phyloP scores from a whole-genome alignment of 2,888 invertebrate genomes.

The Nephrotoma guestfalica region DNA sequence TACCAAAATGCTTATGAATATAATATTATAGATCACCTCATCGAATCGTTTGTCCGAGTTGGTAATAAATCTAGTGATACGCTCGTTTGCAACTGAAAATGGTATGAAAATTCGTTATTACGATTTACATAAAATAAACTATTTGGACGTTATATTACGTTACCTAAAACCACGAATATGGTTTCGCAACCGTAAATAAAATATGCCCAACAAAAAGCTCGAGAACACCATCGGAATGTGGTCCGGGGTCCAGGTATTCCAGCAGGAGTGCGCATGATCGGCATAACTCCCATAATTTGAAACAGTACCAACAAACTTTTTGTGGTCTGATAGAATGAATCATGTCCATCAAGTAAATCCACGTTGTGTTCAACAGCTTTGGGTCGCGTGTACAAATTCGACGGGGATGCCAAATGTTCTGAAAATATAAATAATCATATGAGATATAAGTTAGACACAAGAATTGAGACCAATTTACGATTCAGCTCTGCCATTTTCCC shows the following conservation, averaged over 20 bases:
- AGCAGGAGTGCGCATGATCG: conserved; percentile 48
- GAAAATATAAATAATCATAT: background rate
- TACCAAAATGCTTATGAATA: conserved; percentile 54
- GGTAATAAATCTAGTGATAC: conserved; percentile 38
- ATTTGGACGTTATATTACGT: background rate
- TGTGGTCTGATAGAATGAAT: conserved; percentile 54
- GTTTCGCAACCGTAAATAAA: conserved; percentile 46
- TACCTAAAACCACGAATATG: conserved; percentile 33
- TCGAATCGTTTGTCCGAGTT: conserved; percentile 52
- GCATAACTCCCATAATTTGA: conserved; percentile 64
- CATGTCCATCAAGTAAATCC: conserved; percentile 45
- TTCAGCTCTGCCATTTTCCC: conserved; percentile 20
- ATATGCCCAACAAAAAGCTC: conserved; percentile 51
- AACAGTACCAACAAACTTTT: conserved; percentile 54
- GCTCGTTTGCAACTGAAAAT: conserved; percentile 34
- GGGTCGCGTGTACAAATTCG: conserved; percentile 24
- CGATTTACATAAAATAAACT: background rate
- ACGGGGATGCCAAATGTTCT: conserved; percentile 12
- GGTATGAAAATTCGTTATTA: background rate
- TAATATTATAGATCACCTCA: conserved; percentile 59
- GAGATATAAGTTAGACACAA: background rate
- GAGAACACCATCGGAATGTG: conserved; percentile 49
- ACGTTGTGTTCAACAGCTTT: conserved; percentile 39
- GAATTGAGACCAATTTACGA: background rate
- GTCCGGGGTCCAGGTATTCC: conserved; percentile 36